These are phyloP conservation scores for Nyctereutes procyonoides DNA, from an alignment of 2,113 vertebrate genomes.

Conservation along the genomic window DNA sequence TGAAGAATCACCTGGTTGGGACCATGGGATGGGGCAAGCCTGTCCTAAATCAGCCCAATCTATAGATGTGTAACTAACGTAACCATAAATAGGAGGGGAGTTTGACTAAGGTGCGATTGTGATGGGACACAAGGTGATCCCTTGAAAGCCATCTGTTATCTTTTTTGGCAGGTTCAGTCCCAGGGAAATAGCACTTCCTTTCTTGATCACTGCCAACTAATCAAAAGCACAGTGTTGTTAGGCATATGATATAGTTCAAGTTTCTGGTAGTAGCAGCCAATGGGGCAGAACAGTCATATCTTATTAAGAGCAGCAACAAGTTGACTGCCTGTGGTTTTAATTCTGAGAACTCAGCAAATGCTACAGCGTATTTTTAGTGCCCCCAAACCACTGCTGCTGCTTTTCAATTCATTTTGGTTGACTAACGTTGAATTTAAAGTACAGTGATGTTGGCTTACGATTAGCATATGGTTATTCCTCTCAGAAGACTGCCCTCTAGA, in stretches of 20 bases:
- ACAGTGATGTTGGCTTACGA: slow-evolving; percentile 68
- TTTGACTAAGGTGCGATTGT: slow-evolving; percentile 20
- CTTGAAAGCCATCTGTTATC: slow-evolving; percentile 55
- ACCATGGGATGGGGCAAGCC: neutral
- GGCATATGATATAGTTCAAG: slow-evolving; percentile 20
- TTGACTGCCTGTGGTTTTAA: slow-evolving; percentile 85
- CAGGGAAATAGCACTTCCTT: slow-evolving; percentile 52
- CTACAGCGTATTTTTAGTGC: slow-evolving; percentile 80
- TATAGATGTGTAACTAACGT: slow-evolving; percentile 24
- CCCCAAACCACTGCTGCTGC: slow-evolving; percentile 76
- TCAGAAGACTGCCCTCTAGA: slow-evolving; percentile 58
- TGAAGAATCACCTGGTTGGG: neutral
- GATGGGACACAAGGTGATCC: neutral
- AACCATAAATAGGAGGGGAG: slow-evolving; percentile 39
- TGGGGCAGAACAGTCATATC: slow-evolving; percentile 78
- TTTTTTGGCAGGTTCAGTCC: slow-evolving; percentile 29
- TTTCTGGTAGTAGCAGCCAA: slow-evolving; percentile 77
- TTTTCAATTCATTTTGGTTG: slow-evolving; percentile 80
- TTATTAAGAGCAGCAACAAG: slow-evolving; percentile 84
- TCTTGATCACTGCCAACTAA: neutral
- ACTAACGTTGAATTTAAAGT: slow-evolving; percentile 77
- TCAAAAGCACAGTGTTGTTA: slow-evolving; percentile 38
- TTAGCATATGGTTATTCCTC: slow-evolving; percentile 63
- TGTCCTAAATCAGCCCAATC: neutral
- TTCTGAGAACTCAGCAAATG: slow-evolving; percentile 86